Conservation (phyloP, 2,113 vertebrate genomes). For the Willisornis vidua region DNA sequence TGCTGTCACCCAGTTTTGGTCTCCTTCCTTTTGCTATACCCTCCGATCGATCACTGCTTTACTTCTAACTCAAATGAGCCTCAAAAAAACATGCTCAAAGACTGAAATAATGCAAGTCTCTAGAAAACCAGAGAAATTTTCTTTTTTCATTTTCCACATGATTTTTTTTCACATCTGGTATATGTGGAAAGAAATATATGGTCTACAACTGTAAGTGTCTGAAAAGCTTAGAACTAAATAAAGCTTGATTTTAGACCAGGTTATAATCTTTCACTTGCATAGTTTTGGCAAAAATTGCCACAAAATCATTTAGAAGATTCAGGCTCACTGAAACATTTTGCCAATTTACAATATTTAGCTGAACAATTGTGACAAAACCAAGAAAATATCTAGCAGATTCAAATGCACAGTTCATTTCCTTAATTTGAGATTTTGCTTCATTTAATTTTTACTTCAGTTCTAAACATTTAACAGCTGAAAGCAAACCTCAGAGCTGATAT, state of each 20-base stretch:
- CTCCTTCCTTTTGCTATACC: not conserved
- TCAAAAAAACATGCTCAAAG: not conserved
- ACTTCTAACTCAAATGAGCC: not conserved
- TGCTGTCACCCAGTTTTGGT: not conserved
- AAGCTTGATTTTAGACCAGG: not conserved
- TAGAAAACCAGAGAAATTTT: not conserved
- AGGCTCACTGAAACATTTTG: not conserved
- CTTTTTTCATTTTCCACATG: not conserved
- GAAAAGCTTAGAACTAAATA: not conserved
- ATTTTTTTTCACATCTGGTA: not conserved
- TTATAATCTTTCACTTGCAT: not conserved
- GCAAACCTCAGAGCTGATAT: not conserved
- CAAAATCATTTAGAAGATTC: not conserved
- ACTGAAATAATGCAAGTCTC: not conserved
- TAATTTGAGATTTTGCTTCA: not conserved
- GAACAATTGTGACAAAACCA: not conserved
- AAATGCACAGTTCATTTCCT: not conserved
- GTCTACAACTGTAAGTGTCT: not conserved
- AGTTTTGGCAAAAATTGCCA: not conserved
- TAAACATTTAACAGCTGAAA: not conserved
- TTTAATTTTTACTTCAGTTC: not conserved
- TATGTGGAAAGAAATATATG: not conserved
- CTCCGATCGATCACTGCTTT: not conserved
- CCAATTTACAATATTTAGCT: not conserved
- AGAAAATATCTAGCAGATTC: not conserved